These are phyloP conservation scores for Thymelicus sylvestris DNA, from an alignment of 2,888 invertebrate genomes.

Conservation along the genomic window DNA sequence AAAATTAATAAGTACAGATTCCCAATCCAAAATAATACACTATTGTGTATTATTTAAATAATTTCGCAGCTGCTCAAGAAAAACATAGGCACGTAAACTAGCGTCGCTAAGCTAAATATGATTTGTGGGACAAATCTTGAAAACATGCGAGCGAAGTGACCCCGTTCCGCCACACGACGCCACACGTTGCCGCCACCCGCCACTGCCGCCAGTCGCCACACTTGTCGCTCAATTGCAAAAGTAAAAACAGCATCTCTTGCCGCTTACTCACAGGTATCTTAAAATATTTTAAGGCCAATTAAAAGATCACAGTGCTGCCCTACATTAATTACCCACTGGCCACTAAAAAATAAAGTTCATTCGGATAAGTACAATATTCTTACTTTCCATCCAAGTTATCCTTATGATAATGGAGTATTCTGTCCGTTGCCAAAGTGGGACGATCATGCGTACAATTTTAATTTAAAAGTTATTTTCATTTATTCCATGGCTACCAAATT, in stretches of 20 bases:
- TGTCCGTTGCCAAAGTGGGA: neutral
- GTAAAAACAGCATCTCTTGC: conserved; percentile 34
- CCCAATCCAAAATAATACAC: no score
- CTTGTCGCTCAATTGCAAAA: conserved; percentile 44
- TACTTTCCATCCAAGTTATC: neutral
- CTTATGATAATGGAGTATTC: neutral
- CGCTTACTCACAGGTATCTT: conserved; percentile 19
- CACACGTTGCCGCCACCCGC: conserved; percentile 27
- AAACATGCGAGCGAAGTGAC: conserved; percentile 62
- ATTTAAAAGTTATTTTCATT: no score
- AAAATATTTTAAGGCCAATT: conserved; percentile 24
- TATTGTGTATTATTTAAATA: neutral
- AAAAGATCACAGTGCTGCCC: conserved; percentile 21
- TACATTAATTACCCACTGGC: conserved; percentile 15
- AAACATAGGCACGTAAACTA: conserved; percentile 70
- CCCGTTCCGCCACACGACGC: conserved; percentile 57
- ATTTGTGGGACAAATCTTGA: conserved; percentile 73
- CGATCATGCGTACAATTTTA: neutral
- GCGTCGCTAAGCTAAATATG: conserved; percentile 73
- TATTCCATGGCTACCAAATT: no score
- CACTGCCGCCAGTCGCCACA: conserved; percentile 24
- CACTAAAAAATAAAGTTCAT: neutral
- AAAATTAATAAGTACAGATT: no score
- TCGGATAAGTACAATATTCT: neutral
- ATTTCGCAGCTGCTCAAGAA: conserved; percentile 49